These are phyloP conservation scores for Manis javanica DNA, from an alignment of 2,797 vertebrate genomes.

Conservation along the genomic window DNA sequence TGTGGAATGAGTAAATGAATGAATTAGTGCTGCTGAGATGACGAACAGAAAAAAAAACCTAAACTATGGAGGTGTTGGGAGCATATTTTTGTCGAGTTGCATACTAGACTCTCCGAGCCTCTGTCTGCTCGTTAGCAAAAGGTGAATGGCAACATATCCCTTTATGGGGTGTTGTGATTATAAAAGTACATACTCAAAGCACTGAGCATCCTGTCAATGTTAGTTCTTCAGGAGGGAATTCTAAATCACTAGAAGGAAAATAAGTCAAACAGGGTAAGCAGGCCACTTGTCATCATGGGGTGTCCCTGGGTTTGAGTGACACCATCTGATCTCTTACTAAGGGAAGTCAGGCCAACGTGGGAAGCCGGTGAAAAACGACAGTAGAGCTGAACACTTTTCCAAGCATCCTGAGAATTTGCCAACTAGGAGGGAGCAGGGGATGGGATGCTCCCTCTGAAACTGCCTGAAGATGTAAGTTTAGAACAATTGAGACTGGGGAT, in stretches of 20 bases:
- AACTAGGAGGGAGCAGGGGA: background rate
- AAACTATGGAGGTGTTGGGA: background rate
- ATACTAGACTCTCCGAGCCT: background rate
- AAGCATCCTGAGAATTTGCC: background rate
- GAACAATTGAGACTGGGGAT: background rate
- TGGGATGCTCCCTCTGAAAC: background rate
- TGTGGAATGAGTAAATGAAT: background rate
- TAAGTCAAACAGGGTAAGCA: background rate
- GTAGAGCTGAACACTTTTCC: background rate
- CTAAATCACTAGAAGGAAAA: background rate
- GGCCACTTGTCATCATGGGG: background rate
- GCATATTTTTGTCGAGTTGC: background rate
- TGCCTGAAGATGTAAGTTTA: conserved; percentile 32
- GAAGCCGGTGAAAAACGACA: background rate
- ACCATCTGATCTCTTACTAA: background rate
- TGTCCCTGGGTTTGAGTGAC: background rate
- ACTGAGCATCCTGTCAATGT: background rate
- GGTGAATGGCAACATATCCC: background rate
- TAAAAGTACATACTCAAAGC: background rate
- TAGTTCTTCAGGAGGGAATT: background rate
- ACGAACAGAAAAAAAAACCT: background rate
- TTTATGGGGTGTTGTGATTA: background rate
- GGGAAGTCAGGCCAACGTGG: background rate
- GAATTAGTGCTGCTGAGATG: background rate
- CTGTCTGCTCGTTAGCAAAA: background rate